phyloP scores from a whole-genome alignment of 2,888 invertebrate genomes.

The Brenthis hecate region DNA sequence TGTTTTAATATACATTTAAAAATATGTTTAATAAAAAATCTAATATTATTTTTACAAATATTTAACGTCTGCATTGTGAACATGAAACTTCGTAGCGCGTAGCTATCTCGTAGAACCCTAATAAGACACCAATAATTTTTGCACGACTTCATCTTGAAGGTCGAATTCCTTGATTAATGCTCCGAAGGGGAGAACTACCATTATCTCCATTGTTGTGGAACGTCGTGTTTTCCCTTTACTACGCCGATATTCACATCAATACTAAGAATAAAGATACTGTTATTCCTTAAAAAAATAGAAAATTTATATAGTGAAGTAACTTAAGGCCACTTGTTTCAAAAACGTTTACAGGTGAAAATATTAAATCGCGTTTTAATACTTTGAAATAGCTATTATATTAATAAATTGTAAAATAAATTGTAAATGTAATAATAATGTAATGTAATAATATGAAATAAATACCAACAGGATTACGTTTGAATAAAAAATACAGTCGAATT shows the following conservation, averaged over 20 bases:
- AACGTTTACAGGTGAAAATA: no score
- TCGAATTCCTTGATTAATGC: constrained; percentile 36
- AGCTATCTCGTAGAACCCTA: constrained; percentile 48
- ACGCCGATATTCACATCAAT: not conserved
- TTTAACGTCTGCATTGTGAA: not conserved
- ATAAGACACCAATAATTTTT: constrained; percentile 51
- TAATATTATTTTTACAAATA: not conserved
- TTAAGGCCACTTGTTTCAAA: no score
- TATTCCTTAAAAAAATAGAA: not conserved
- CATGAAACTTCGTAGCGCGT: constrained; percentile 49
- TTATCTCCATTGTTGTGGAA: constrained; percentile 25
- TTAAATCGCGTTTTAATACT: no score
- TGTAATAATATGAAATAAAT: no score
- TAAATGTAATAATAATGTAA: no score
- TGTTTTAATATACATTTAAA: not conserved
- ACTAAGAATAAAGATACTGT: not conserved
- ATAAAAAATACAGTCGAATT: no score
- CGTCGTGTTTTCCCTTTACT: not conserved
- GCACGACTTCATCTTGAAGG: constrained; percentile 40
- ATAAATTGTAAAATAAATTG: no score
- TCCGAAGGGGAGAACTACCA: constrained; percentile 19
- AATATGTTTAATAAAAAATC: not conserved
- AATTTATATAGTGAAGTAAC: not conserved
- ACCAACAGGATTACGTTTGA: no score
- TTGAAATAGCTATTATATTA: no score